A percentile compares a stretch with the other conserved stretches of the same genome.
phyloP scores from a whole-genome alignment of 2,888 invertebrate species.

The Serripes groenlandicus region DNA sequence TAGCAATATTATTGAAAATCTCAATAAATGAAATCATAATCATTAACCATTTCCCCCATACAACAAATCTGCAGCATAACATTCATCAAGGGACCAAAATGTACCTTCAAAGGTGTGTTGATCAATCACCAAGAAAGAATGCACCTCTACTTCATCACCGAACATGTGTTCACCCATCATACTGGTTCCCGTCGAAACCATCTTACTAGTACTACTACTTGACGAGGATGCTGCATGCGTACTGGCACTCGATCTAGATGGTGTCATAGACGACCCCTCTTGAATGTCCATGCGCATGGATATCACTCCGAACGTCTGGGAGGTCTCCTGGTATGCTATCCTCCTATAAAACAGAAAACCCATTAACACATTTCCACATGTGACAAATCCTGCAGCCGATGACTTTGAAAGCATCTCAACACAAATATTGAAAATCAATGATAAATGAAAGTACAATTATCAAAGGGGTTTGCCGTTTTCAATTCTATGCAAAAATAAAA shows the following conservation, averaged over 20 bases:
- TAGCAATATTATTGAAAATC: too few relatives aligned
- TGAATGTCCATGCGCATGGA: conserved; percentile 94
- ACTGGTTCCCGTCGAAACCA: conserved; percentile 86
- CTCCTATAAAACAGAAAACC: conserved; percentile 87
- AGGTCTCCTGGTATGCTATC: conserved; percentile 95
- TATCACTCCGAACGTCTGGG: conserved; percentile 96
- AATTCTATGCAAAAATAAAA: too few relatives aligned
- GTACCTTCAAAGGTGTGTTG: conserved; percentile 96
- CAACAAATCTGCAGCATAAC: too few relatives aligned
- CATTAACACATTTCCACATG: background rate
- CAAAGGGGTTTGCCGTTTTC: too few relatives aligned
- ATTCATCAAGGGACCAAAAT: too few relatives aligned
- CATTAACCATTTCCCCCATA: too few relatives aligned
- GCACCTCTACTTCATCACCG: conserved; percentile 95
- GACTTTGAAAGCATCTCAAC: background rate
- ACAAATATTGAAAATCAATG: too few relatives aligned
- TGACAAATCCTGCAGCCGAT: background rate
- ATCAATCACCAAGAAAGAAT: conserved; percentile 94
- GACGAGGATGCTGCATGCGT: conserved; percentile 91
- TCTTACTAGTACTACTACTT: conserved; percentile 86
- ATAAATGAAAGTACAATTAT: too few relatives aligned
- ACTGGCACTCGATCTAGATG: conserved; percentile 91
- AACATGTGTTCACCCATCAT: conserved; percentile 87
- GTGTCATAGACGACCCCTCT: conserved; percentile 91
- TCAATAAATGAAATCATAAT: too few relatives aligned